Evolutionary conservation across 2,113 vertebrate genomes (phyloP).

Genomic region (Picathartes gymnocephalus): DNA sequence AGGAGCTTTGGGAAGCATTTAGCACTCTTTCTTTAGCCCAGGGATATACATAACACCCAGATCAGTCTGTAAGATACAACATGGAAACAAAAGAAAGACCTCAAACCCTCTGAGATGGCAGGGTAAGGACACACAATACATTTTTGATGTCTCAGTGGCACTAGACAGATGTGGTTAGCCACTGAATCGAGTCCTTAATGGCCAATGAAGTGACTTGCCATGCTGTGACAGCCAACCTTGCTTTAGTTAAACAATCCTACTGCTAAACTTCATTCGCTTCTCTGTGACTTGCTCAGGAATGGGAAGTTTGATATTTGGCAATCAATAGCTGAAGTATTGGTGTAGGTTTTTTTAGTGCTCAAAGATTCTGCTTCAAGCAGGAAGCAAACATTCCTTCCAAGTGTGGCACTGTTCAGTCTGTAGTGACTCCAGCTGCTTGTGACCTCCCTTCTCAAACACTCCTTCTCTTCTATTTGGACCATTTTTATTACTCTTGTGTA

Average conservation of each 20-base stretch:
- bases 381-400: neutral
- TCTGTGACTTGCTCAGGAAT: neutral
- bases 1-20: neutral
- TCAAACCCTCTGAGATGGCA: neutral
- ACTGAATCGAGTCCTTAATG: accelerated
- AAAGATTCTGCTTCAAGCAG: neutral
- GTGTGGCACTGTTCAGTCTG: neutral
- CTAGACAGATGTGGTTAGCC: neutral
- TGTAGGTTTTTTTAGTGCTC: neutral
- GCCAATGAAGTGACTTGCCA: neutral
- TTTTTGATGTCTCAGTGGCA: neutral
- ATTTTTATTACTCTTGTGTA: neutral
- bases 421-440: neutral
- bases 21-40: accelerated
- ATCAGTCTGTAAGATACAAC: accelerated
- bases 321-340: accelerated
- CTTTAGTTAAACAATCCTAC: neutral
- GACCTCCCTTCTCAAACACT: neutral
- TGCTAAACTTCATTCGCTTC: neutral
- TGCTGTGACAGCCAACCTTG: neutral
- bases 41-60: neutral
- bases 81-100: neutral
- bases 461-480: neutral
- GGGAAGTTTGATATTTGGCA: neutral
- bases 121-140: neutral